Evolutionary conservation across 2,888 invertebrate species (phyloP).

Genomic region (Gandaritis pyraliata): DNA sequence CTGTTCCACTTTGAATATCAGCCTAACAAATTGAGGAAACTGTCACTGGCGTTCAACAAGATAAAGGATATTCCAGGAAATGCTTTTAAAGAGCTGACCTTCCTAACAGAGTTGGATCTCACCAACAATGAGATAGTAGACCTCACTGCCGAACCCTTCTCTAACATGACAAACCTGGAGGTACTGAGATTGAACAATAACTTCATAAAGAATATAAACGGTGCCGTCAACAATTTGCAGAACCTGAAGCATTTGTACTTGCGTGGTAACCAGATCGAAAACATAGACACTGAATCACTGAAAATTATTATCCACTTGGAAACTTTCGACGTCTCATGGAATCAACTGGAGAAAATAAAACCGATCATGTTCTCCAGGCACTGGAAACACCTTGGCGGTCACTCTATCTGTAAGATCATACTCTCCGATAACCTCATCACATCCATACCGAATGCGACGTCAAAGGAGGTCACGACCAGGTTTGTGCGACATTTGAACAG

Average conservation of each 20-base stretch:
- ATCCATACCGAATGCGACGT: constrained; percentile 61
- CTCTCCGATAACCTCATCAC: constrained; percentile 66
- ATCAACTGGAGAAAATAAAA: constrained; percentile 61
- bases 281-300: constrained; percentile 63
- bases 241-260: constrained; percentile 68
- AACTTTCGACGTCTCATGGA: constrained; percentile 72
- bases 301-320: constrained; percentile 69
- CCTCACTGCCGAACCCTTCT: constrained; percentile 65
- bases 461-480: constrained; percentile 49
- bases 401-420: constrained; percentile 65
- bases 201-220: constrained; percentile 67
- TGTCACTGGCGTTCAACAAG: constrained; percentile 61
- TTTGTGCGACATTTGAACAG: constrained; percentile 47
- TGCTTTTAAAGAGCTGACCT: constrained; percentile 60
- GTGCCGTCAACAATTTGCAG: constrained; percentile 67
- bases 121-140: constrained; percentile 64
- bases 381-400: constrained; percentile 65
- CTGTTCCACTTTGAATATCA: constrained; percentile 62
- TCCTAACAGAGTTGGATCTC: constrained; percentile 66
- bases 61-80: constrained; percentile 57
- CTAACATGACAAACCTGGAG: constrained; percentile 62
- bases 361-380: constrained; percentile 66
- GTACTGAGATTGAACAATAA: constrained; percentile 65
- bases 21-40: constrained; percentile 57
- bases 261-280: constrained; percentile 62